Evolutionary conservation across 1,140 invertebrate genomes (phyloP), one percentile per base, ranked within the genome.

Genomic region (Hypothenemus hampei): DNA sequence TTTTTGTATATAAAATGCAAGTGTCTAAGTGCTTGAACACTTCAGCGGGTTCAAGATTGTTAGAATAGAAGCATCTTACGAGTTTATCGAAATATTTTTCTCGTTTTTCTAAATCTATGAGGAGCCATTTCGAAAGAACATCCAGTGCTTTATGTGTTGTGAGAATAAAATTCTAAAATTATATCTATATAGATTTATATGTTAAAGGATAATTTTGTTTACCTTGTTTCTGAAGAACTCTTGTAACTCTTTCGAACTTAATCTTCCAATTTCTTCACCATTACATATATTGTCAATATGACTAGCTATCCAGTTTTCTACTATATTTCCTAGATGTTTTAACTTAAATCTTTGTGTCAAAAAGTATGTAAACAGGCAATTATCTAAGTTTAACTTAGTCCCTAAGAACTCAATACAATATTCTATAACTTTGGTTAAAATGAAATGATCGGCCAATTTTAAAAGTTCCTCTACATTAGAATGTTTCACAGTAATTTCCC

Each of bases 371-470:
- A 69, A 68, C 11, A 84, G 66, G 68, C 82, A 84, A 69, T 84
- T 85, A 20, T 76, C 73, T 15, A 77, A 66, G 67, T 80, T 78
- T 35, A 85, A 63, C 68, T 81, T 81, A 24, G 77, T 71, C 44
- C 82, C 75, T 48, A 86, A 68, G 59, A 79, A 83, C 56, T 83
- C 80, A 50, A 78, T 78, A 74, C 84, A 86, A 59, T 83, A 79
- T 53, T 76, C 73, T 63, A 82, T 81, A 43, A 86, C 64, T 61
- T 79, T 79, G 3, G 73, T 69, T 16, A 85, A 75, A 57, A 83
- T 70, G 64, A 86, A 83, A 68, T 81, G 78, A 70, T 83, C 81
- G 19, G 83, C 75, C 43, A 85, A 65, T 58, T 77, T 73, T 22
- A 86, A 64, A 10, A 86, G 61, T 68, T 84, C 82, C 21, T 75